Conservation (phyloP, 2,888 invertebrate genomes). For the Bugula neritina region DNA sequence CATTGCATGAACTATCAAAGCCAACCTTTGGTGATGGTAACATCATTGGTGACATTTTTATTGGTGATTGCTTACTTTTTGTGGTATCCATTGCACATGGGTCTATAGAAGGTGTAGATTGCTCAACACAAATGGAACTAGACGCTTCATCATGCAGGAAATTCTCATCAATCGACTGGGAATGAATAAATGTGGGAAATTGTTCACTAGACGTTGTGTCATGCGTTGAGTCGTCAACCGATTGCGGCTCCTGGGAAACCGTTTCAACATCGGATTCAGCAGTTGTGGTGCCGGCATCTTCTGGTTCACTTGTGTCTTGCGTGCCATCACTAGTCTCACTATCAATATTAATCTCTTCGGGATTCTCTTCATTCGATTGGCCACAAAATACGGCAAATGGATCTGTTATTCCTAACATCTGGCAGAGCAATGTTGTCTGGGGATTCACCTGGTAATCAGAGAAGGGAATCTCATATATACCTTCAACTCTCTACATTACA, state of each 20-base stretch:
- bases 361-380: conserved; percentile 31
- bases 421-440: conserved; percentile 56
- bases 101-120: not conserved
- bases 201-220: conserved; percentile 12
- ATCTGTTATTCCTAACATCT: conserved; percentile 67
- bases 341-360: conserved; percentile 35
- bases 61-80: not conserved
- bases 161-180: not conserved
- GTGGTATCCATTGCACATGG: not conserved
- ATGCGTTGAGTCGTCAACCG: not conserved
- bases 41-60: no score
- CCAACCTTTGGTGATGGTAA: no score
- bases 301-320: not conserved
- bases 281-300: not conserved
- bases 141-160: not conserved
- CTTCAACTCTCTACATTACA: no score
- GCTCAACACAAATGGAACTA: not conserved
- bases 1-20: no score
- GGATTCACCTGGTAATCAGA: conserved; percentile 49
- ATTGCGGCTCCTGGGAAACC: not conserved
- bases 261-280: not conserved
- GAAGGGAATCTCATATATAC: no score
- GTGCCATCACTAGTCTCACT: not conserved
- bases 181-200: conserved; percentile 12
- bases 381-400: conserved; percentile 57